Evolutionary conservation across 2,113 vertebrate species (phyloP).

Genomic region (Tonatia bakeri): DNA sequence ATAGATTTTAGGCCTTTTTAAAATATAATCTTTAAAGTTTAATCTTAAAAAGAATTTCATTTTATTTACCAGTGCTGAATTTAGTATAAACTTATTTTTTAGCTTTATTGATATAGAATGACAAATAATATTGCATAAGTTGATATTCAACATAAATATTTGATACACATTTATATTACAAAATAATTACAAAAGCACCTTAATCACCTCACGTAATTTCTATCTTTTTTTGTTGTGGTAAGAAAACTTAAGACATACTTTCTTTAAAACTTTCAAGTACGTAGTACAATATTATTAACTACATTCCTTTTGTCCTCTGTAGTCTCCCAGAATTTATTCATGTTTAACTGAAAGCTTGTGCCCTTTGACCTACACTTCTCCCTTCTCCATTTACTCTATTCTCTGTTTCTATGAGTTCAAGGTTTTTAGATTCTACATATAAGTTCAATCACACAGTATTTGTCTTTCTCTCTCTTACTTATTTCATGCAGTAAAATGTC

Average conservation of each 20-base stretch:
- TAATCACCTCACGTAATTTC: not conserved
- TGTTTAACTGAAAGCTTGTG: not conserved
- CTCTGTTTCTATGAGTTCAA: too few species aligned
- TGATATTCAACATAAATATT: not conserved
- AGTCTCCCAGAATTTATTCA: not conserved
- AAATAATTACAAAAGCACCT: not conserved
- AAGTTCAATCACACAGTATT: not conserved
- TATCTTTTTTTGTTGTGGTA: not conserved
- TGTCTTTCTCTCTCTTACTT: not conserved
- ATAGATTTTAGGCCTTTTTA: not conserved
- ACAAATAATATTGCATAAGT: not conserved
- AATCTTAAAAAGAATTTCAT: not conserved
- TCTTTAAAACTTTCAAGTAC: not conserved
- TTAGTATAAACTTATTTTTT: not conserved
- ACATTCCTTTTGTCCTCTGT: not conserved
- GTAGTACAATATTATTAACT: not conserved
- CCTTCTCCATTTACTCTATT: not conserved
- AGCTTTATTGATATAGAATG: not conserved
- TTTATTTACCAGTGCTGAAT: not conserved
- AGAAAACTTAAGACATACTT: not conserved
- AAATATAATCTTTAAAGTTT: not conserved
- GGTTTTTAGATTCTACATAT: not conserved
- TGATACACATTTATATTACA: not conserved
- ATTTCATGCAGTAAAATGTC: not conserved
- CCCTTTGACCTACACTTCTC: not conserved